Conservation (phyloP, 2,888 invertebrate genomes). For the Papilio demoleus region DNA sequence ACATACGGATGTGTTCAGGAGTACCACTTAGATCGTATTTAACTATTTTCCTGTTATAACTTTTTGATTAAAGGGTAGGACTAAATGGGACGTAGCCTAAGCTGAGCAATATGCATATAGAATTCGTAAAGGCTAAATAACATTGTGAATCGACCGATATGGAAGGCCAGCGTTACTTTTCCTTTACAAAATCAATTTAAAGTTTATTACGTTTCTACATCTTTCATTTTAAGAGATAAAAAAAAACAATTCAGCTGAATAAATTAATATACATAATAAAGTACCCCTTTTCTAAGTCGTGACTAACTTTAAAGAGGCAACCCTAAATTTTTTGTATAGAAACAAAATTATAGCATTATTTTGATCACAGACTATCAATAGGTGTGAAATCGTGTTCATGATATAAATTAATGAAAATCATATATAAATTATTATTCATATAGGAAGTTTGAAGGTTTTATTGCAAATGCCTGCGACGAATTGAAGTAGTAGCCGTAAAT, state of each 20-base stretch:
- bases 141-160: too few species aligned
- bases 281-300: too few species aligned
- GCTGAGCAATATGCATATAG: too few species aligned
- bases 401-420: slow-evolving; percentile 3
- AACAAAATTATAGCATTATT: slow-evolving; percentile 16
- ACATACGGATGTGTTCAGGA: slow-evolving; percentile 43
- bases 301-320: background rate
- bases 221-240: too few species aligned
- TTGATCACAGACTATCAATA: slow-evolving; percentile 31
- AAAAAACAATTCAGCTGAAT: too few species aligned
- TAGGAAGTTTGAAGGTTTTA: slow-evolving; percentile 1
- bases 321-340: background rate
- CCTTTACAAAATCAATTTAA: too few species aligned
- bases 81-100: too few species aligned
- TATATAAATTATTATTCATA: background rate
- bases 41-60: background rate
- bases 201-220: too few species aligned
- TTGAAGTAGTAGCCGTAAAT: slow-evolving; percentile 3
- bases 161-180: too few species aligned
- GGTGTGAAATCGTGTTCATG: slow-evolving; percentile 37
- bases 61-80: too few species aligned
- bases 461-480: background rate
- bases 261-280: too few species aligned
- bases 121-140: too few species aligned
- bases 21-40: background rate